phyloP scores from a whole-genome alignment of 2,888 invertebrate species.

The Germaria angustata region DNA sequence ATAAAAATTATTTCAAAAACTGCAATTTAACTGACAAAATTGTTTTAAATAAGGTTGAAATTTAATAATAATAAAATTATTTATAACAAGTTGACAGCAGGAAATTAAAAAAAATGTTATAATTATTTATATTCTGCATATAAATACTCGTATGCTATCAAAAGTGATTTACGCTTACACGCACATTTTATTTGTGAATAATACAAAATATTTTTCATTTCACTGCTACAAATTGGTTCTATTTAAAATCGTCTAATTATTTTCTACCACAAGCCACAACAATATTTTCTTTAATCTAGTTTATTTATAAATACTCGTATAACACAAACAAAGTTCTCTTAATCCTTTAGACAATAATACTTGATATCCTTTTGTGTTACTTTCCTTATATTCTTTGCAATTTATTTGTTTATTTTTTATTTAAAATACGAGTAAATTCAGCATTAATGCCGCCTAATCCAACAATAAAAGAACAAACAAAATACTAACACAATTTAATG shows the following conservation, averaged over 20 bases:
- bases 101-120: too few species aligned
- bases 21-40: too few species aligned
- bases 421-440: neutral
- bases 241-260: neutral
- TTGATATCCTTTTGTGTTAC: neutral
- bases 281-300: slow-evolving; percentile 14
- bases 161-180: too few species aligned
- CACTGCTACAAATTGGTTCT: neutral
- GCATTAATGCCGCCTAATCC: slow-evolving; percentile 7
- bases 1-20: too few species aligned
- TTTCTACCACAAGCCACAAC: slow-evolving; percentile 16
- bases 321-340: too few species aligned
- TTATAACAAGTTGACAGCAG: too few species aligned
- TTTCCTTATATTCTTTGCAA: neutral
- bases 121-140: too few species aligned
- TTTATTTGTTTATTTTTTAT: neutral
- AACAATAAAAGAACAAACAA: slow-evolving; percentile 10
- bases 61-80: too few species aligned
- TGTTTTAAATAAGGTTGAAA: too few species aligned
- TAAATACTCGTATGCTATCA: too few species aligned
- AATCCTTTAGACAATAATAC: slow-evolving; percentile 9
- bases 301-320: slow-evolving; percentile 6
- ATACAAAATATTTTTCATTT: neutral
- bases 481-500: neutral
- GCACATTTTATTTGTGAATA: too few species aligned